Percentiles rank a stretch among this genome's conserved stretches.
Conservation (phyloP, 2,888 invertebrate species). For the Philhelius pedissequus region DNA sequence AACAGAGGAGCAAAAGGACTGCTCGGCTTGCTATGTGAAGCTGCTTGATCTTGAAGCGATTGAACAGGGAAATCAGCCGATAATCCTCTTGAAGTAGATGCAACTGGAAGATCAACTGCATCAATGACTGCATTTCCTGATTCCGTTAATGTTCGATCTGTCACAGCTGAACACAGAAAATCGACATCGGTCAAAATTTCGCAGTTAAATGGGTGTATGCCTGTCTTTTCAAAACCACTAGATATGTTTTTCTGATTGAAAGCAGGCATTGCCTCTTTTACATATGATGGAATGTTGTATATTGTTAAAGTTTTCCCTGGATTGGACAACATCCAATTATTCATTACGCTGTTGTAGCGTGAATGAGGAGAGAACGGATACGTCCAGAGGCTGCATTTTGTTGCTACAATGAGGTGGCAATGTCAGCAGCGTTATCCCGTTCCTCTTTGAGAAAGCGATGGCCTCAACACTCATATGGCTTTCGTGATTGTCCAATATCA, state of each 20-base stretch:
- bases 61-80: no score
- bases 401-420: no score
- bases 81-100: no score
- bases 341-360: not conserved
- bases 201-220: not conserved
- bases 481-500: not conserved
- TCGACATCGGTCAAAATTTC: not conserved
- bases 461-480: not conserved
- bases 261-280: slow-evolving; percentile 5
- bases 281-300: not conserved
- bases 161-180: not conserved
- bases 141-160: not conserved
- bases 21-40: no score
- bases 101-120: not conserved
- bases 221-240: not conserved
- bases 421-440: no score
- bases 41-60: no score
- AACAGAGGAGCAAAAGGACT: no score
- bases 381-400: not conserved
- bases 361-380: not conserved
- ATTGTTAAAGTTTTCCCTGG: not conserved
- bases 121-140: not conserved
- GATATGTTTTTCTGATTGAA: not conserved
- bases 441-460: no score
- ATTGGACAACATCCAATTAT: not conserved